Conservation (phyloP, 2,797 vertebrate species). For the Thunnus albacares region DNA sequence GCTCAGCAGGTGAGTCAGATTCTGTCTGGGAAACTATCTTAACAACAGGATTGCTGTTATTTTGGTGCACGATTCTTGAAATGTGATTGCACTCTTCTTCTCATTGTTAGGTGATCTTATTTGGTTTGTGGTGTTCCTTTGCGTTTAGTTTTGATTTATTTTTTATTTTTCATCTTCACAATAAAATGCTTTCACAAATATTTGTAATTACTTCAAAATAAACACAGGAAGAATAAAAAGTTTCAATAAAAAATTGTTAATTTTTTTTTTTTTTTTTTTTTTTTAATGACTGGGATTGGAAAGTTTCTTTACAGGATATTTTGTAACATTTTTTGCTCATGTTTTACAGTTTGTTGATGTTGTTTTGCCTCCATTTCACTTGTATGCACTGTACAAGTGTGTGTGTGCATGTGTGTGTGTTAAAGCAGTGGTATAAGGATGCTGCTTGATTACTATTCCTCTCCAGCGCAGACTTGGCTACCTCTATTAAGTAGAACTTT, state of each 20-base stretch:
- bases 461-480: slow-evolving; percentile 15
- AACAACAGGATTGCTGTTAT: not conserved
- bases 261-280: too few species aligned
- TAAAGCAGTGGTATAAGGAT: slow-evolving; percentile 8
- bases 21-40: not conserved
- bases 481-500: slow-evolving; percentile 16
- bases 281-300: too few species aligned
- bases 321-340: too few species aligned
- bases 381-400: not conserved
- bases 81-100: not conserved
- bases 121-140: not conserved
- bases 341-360: not conserved
- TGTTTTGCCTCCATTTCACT: not conserved
- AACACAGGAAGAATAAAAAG: too few species aligned
- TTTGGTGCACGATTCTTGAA: not conserved
- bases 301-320: too few species aligned
- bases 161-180: too few species aligned
- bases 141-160: not conserved
- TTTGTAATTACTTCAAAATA: not conserved
- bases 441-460: slow-evolving; percentile 25
- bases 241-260: too few species aligned
- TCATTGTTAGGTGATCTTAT: not conserved
- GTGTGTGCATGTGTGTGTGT: not conserved
- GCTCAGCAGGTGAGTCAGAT: not conserved
- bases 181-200: not conserved